These are phyloP conservation scores for Campylorhamphus procurvoides DNA, from an alignment of 2,113 vertebrate genomes.

Conservation along the genomic window DNA sequence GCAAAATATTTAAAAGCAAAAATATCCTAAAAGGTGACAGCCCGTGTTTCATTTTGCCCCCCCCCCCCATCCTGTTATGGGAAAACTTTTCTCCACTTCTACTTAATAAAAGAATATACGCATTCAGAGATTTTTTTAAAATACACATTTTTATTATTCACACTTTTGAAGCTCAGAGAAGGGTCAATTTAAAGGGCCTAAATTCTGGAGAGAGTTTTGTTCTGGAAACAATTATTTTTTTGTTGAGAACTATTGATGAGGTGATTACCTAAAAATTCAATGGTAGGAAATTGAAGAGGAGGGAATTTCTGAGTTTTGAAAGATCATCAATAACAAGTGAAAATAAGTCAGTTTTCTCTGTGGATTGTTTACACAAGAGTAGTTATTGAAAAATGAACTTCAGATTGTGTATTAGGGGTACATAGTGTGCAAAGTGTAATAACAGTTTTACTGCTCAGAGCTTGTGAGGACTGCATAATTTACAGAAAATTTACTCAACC, in stretches of 20 bases:
- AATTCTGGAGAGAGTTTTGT: not conserved
- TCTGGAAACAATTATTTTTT: constrained; percentile 22
- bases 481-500: not conserved
- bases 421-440: not conserved
- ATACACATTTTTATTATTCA: not conserved
- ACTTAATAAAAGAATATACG: not conserved
- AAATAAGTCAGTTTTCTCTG: not conserved
- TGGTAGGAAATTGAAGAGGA: constrained; percentile 8
- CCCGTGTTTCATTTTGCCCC: not conserved
- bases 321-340: constrained; percentile 24
- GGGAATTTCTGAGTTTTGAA: not conserved
- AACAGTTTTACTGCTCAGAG: not conserved
- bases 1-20: not conserved
- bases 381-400: constrained; percentile 29
- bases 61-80: not conserved
- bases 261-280: constrained; percentile 31
- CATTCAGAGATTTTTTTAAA: not conserved
- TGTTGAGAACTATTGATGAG: not conserved
- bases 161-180: not conserved
- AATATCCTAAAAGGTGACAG: not conserved
- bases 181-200: not conserved
- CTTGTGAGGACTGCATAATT: not conserved
- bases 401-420: not conserved
- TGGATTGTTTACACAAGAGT: not conserved
- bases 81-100: not conserved